Base-by-base conservation (phyloP, 1,140 invertebrate species). In the Dinoponera quadriceps region DNA sequence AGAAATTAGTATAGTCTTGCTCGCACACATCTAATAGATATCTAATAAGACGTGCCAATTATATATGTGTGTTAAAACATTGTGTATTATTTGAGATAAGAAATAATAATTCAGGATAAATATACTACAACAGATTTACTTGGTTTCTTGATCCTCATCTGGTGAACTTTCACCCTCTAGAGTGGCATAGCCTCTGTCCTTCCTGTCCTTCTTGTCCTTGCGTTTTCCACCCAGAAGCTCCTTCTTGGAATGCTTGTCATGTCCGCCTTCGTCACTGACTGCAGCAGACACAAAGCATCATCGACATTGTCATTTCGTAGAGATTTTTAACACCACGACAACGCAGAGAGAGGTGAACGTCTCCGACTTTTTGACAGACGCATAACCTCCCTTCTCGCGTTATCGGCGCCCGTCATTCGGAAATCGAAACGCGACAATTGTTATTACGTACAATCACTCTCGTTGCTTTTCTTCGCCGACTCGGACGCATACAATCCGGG, bases 151-250 rank as follows among this genome's bases (percentile, higher is more conserved):
- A 88, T 98, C 97, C 88, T 98, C 98, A 91, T 98, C 98, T 20
- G 97, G 97, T 7, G 98, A 98, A 91, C 98, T 98, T 94, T 99
- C 98, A 54, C 98, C 98, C 93, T 98, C 98, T 91, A 99, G 95
- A 16, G 98, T 97, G 18, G 97, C 98, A 96, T 99, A 99, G 0
- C 97, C 97, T 91, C 97, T 96, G 84, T 97, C 97, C 89, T 98
- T 98, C 65, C 96, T 96, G 81, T 98, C 97, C 90, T 98, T 98
- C 91, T 98, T 98, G 60, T 98, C 97, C 91, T 96, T 96, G 3
- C 94, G 91, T 92, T 96, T 96, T 3, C 96, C 96, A 82, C 96
- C 96, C 20, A 97, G 91, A 33, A 97, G 93, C 91, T 97, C 97
- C 89, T 97, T 97, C 86, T 97, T 97, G 60, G 96, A 96, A 72